Conservation (phyloP, 2,113 vertebrate genomes). For the Trematomus loennbergii region DNA sequence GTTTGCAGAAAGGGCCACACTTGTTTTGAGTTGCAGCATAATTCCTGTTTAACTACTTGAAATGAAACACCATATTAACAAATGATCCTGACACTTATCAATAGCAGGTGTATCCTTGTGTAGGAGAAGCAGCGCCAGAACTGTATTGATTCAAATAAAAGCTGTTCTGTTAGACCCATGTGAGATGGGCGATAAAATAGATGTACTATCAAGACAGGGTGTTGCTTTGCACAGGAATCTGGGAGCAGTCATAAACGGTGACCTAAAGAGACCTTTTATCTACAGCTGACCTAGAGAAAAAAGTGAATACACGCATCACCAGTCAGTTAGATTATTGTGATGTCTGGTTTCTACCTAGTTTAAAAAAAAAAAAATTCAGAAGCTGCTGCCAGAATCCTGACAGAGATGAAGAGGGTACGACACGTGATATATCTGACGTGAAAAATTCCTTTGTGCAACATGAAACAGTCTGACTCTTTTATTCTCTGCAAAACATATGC, state of each 20-base stretch:
- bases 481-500: not conserved
- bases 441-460: not conserved
- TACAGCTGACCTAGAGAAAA: not conserved
- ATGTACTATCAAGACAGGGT: not conserved
- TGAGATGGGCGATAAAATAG: not conserved
- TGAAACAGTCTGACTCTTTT: not conserved
- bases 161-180: not conserved
- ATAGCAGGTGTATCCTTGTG: not conserved
- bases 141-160: not conserved
- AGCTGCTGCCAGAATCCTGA: not conserved
- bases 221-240: conserved; percentile 1
- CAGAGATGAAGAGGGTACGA: not conserved
- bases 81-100: conserved; percentile 1
- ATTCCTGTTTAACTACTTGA: not conserved
- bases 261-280: not conserved
- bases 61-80: not conserved
- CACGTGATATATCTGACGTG: not conserved
- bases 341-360: not conserved
- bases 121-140: not conserved
- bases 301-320: not conserved
- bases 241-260: not conserved
- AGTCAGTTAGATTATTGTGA: not conserved
- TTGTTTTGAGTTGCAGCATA: not conserved
- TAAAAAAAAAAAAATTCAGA: not conserved
- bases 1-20: not conserved